Conservation (phyloP, 2,888 invertebrate species). For the Tachystola acroxantha region DNA sequence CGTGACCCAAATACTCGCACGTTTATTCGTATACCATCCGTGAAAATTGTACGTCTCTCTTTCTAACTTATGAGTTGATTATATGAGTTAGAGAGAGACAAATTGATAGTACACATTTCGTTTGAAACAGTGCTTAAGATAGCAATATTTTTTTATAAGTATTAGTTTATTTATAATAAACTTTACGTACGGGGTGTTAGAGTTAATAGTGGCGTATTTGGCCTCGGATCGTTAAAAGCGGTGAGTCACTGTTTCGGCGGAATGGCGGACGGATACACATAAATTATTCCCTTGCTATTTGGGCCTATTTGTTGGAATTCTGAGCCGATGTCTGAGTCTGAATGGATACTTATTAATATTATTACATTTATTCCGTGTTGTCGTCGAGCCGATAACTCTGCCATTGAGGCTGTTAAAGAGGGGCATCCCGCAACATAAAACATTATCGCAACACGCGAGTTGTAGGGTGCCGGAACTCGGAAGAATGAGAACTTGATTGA, state of each 20-base stretch:
- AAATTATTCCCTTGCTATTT: constrained; percentile 35
- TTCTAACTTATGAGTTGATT: constrained; percentile 32
- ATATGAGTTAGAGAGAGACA: constrained; percentile 39
- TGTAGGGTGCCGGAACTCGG: no score
- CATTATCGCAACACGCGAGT: no score
- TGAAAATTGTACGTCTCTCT: constrained; percentile 41
- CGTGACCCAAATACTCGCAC: constrained; percentile 66
- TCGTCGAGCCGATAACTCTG: no score
- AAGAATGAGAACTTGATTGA: no score
- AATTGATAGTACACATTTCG: constrained; percentile 29
- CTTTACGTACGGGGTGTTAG: constrained; percentile 28
- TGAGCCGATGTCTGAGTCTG: no score
- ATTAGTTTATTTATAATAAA: constrained; percentile 20
- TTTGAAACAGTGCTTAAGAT: constrained; percentile 36
- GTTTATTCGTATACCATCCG: constrained; percentile 31
- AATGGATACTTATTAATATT: no score
- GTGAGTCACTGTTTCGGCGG: constrained; percentile 33
- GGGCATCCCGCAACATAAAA: no score
- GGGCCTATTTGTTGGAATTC: constrained; percentile 30
- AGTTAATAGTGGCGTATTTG: constrained; percentile 21
- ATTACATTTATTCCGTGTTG: background rate
- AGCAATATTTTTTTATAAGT: constrained; percentile 45
- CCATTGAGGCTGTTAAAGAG: no score
- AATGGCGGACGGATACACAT: constrained; percentile 42
- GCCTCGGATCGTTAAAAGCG: constrained; percentile 5